Percentiles rank a stretch among this genome's conserved stretches.
These are phyloP conservation scores for Temnothorax ravouxi DNA, from an alignment of 2,888 invertebrate species.

Conservation along the genomic window DNA sequence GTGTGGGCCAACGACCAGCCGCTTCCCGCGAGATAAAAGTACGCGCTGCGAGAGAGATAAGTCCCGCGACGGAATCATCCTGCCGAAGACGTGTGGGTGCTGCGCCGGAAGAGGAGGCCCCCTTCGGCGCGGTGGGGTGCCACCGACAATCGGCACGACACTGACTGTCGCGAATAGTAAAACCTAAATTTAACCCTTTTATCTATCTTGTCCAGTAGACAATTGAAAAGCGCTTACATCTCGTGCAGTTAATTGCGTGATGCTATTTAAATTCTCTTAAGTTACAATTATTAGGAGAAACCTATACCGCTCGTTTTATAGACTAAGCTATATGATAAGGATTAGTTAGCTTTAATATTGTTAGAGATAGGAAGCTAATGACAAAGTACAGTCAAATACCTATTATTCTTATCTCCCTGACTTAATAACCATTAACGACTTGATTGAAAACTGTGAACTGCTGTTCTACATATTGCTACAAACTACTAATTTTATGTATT, in stretches of 20 bases:
- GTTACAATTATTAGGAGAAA: too few relatives aligned
- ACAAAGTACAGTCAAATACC: too few relatives aligned
- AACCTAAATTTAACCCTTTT: conserved; percentile 36
- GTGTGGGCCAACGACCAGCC: conserved; percentile 82
- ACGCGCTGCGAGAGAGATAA: conserved; percentile 77
- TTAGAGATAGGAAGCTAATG: too few relatives aligned
- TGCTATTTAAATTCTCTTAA: neutral
- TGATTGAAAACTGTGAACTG: too few relatives aligned
- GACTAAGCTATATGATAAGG: too few relatives aligned
- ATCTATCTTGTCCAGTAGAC: conserved; percentile 14
- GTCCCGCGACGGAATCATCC: conserved; percentile 74
- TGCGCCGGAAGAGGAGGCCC: conserved; percentile 67
- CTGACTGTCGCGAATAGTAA: conserved; percentile 41
- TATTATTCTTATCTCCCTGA: too few relatives aligned
- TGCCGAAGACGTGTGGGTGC: conserved; percentile 76
- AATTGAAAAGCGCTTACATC: neutral
- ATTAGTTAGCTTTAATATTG: too few relatives aligned
- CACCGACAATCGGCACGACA: conserved; percentile 45
- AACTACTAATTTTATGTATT: too few relatives aligned
- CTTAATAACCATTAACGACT: too few relatives aligned
- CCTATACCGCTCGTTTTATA: too few relatives aligned
- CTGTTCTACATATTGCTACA: too few relatives aligned
- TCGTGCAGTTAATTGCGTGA: neutral
- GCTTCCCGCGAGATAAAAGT: conserved; percentile 80
- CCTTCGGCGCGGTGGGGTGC: conserved; percentile 36